Conservation (phyloP, 2,113 vertebrate species). For the Tylochromis polylepis region DNA sequence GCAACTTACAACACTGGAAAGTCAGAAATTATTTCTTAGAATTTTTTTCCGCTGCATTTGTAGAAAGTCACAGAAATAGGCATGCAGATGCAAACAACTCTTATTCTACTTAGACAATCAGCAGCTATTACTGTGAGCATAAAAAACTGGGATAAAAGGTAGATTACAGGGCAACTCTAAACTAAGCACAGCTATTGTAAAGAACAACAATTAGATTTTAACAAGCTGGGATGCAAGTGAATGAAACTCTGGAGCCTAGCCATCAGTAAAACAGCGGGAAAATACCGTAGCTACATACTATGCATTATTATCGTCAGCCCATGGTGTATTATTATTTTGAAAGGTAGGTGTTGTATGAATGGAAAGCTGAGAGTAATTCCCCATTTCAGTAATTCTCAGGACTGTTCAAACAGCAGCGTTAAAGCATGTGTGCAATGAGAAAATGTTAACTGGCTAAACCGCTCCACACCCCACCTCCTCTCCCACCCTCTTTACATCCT, state of each 20-base stretch:
- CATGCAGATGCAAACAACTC: background rate
- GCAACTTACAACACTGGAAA: background rate
- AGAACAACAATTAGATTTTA: constrained; percentile 25
- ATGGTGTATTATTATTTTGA: constrained; percentile 14
- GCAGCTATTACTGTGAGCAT: background rate
- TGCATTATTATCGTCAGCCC: background rate
- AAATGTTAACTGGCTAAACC: constrained; percentile 17
- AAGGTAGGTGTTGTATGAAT: background rate
- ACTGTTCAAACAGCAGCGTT: constrained; percentile 29
- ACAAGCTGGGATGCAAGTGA: constrained; percentile 41
- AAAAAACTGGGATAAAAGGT: constrained; percentile 3
- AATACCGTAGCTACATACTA: background rate
- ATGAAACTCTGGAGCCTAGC: constrained; percentile 20
- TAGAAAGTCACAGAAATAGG: background rate
- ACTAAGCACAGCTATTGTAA: background rate
- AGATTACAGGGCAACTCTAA: background rate
- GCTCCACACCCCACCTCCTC: background rate
- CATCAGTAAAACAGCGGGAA: background rate
- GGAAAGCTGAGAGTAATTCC: background rate
- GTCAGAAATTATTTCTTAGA: background rate
- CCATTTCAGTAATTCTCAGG: constrained; percentile 33
- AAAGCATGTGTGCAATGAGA: constrained; percentile 9
- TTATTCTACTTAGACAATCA: background rate
- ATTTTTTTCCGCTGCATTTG: background rate
- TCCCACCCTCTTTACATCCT: background rate